Base-by-base conservation (phyloP, 2,888 invertebrate genomes). In the Maniola hyperantus region DNA sequence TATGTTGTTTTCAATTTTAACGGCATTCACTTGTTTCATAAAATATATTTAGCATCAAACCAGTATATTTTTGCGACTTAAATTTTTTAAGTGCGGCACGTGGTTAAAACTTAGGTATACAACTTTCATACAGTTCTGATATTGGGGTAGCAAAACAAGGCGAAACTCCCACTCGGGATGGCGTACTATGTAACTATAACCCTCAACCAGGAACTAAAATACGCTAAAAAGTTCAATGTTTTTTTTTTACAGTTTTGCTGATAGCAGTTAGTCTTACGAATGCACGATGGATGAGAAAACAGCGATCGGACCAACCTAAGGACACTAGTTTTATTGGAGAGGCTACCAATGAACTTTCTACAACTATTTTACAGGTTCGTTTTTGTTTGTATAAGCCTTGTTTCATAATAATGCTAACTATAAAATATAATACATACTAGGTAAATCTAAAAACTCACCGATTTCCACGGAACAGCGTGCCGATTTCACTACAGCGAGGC, bases 321-420 rank as follows among this genome's bases (percentile, higher is more conserved):
- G 83, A 84, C 50, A 88, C 88, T 50, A 89, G 88, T 75, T 93
- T 93, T 73, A 82, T 93, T 33, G 93, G 93, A 18, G 87, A 90
- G 63, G 93, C 92, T 44, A 93, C 92, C 46, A 91, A 91, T 72
- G 91, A 92, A 70, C 80, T 93, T 0, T 88, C 93, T 0, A 93
- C 92, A 0, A 90, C 92, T 18, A 89, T 93, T 36, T 87, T 93
- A 71, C 93, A 93, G 89, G 93, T 93, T 80, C 6, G 39, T 36
- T 46, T 46, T 6, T 51, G 11, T 18, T 6, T 13, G 13, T 18
- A 10, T 26, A 2, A 4, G 26, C 4, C 26, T 26, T n/a, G n/a
- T n/a, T n/a, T n/a, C n/a, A n/a, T n/a, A n/a, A n/a, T n/a, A n/a
- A n/a, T n/a, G n/a, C n/a, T n/a, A n/a, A n/a, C n/a, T 26, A 26